Percentiles rank a stretch among this genome's conserved stretches.
These are phyloP conservation scores for Cyclargus thomasi DNA, from an alignment of 1,140 invertebrate genomes.

Conservation along the genomic window DNA sequence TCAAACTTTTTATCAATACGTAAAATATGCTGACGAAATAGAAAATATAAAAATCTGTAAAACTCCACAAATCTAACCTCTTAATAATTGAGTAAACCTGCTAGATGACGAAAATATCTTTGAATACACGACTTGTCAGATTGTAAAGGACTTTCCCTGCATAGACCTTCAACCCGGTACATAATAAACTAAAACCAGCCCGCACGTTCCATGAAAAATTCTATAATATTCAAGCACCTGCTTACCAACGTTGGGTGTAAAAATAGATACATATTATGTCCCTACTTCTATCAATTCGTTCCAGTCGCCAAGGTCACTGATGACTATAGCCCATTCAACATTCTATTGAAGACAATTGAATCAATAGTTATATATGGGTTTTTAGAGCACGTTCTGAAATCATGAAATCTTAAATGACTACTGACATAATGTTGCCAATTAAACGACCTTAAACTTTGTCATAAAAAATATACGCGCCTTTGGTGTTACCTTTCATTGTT, in stretches of 20 bases:
- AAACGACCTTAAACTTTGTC: background rate
- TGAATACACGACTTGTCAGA: too few species aligned
- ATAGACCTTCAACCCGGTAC: too few species aligned
- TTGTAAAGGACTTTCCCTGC: too few species aligned
- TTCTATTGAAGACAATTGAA: conserved; percentile 15
- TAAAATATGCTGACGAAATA: too few species aligned
- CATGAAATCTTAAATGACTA: background rate
- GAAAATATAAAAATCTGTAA: too few species aligned
- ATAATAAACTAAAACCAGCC: too few species aligned
- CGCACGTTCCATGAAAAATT: background rate
- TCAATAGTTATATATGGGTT: conserved; percentile 8
- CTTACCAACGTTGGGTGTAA: background rate
- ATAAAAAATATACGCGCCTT: too few species aligned
- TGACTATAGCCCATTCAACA: conserved; percentile 17
- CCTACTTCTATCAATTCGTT: conserved; percentile 17
- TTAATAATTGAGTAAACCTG: too few species aligned
- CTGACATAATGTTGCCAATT: background rate
- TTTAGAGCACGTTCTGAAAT: background rate
- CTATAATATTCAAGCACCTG: background rate
- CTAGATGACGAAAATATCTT: too few species aligned
- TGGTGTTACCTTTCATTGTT: too few species aligned
- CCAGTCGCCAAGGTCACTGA: conserved; percentile 18
- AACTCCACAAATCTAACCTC: too few species aligned
- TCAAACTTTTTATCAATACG: too few species aligned
- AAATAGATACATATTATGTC: background rate